These are phyloP conservation scores for Platysteira castanea DNA, from an alignment of 2,113 vertebrate species.

Conservation along the genomic window DNA sequence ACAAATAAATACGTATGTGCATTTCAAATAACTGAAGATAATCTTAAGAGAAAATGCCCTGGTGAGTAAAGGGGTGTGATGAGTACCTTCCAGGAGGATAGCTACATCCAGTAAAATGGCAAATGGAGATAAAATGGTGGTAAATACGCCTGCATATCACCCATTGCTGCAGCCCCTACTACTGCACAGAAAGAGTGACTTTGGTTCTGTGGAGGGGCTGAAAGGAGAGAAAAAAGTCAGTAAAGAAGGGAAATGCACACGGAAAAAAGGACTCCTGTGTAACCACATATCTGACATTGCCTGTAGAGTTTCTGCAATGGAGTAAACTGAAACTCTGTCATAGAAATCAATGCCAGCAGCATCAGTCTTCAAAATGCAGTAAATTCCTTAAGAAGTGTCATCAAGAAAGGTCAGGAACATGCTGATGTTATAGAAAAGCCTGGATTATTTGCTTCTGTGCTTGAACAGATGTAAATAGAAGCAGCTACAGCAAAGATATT, in stretches of 20 bases:
- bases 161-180: neutral
- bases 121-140: neutral
- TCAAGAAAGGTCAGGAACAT: slow-evolving; percentile 48
- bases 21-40: neutral
- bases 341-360: neutral
- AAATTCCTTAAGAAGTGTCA: slow-evolving; percentile 23
- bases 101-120: neutral
- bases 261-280: neutral
- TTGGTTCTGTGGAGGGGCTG: neutral
- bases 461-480: slow-evolving; percentile 68
- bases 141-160: neutral
- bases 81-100: neutral
- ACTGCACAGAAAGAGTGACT: neutral
- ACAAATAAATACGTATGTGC: neutral
- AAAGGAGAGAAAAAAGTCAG: neutral
- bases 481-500: slow-evolving; percentile 43
- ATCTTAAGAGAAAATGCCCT: neutral
- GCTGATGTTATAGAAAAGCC: slow-evolving; percentile 50
- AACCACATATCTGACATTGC: neutral
- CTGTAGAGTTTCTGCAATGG: neutral
- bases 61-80: neutral
- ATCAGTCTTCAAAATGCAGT: neutral
- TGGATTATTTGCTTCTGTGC: slow-evolving; percentile 45
- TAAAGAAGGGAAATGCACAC: neutral
- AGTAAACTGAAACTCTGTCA: neutral